A percentile compares a stretch with the other conserved stretches of the same genome.
phyloP scores from a whole-genome alignment of 2,888 invertebrate genomes.

The Ormyrus pomaceus region DNA sequence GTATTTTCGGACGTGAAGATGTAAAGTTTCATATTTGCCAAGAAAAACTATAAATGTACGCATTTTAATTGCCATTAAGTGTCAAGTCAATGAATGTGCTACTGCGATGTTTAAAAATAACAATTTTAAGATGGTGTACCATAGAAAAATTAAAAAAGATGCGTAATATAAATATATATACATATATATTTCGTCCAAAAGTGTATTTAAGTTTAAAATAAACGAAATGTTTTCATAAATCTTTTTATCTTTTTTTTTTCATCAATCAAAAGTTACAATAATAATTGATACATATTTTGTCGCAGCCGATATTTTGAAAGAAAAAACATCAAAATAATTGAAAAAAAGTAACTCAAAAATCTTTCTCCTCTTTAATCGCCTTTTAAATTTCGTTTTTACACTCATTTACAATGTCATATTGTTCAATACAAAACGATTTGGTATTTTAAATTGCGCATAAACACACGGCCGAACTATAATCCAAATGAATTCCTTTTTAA shows the following conservation, averaged over 20 bases:
- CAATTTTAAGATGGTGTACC: conserved; percentile 47
- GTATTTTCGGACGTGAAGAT: conserved; percentile 10
- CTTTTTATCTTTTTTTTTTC: conserved; percentile 6
- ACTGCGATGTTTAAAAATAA: conserved; percentile 31
- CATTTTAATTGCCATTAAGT: conserved; percentile 25
- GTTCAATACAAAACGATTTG: no score
- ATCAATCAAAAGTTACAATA: no score
- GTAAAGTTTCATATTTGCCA: conserved; percentile 30
- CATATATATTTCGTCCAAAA: conserved; percentile 70
- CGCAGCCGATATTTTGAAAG: no score
- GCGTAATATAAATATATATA: conserved; percentile 57
- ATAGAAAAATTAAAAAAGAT: conserved; percentile 45
- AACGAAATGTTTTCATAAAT: conserved; percentile 67
- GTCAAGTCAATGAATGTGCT: conserved; percentile 38
- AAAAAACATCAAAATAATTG: no score
- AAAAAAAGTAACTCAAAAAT: no score
- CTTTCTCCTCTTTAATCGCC: no score
- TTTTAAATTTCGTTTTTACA: no score
- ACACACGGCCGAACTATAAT: no score
- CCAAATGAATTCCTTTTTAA: no score
- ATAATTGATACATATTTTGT: no score
- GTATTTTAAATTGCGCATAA: no score
- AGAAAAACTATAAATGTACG: conserved; percentile 28
- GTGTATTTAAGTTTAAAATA: conserved; percentile 69
- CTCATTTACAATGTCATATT: no score